Evolutionary conservation across 2,113 vertebrate species (phyloP), one percentile per base, ranked within the genome.

Genomic region (Notothenia rossii): DNA sequence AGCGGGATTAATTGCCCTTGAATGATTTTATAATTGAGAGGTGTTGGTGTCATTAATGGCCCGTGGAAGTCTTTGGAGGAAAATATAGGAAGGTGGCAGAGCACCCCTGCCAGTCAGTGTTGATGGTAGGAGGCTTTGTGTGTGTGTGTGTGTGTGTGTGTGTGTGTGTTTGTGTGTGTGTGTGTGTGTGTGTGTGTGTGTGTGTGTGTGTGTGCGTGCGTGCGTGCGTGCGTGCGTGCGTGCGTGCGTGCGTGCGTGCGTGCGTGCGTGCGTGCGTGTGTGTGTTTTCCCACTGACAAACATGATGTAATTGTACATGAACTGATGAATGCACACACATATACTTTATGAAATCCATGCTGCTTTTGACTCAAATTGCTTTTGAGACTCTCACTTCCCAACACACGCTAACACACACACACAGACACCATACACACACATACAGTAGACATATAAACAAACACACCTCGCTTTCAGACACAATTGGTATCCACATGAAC

Each of bases 1-100:
- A 78, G 58, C 33, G 0, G 72, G 63, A 87, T 89, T 87, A 89
- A 91, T 90, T 84, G 79, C 65, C 80, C 82, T 77, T 87, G 75
- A 88, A 89, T 84, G 20, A 85, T 83, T 87, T 88, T 69, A 77
- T 90, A 88, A 91, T 88, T 78, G 75, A 84, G 83, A 83, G 77
- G 82, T 65, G 63, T 77, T 70, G 77, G 50, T 70, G 70, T 84
- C 18, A 82, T 69, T 88, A 82, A 82, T 65, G 66, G 72, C 49
- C 68, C 63, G 71, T 58, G 59, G 43, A 86, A 71, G 73, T 73
- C 81, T 79, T 74, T 49, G 58, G 51, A 66, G 82, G 51, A 67
- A 87, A 84, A 82, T 81, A 78, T 71, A 82, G 73, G 48, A 61
- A 82, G 40, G 75, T 72, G 77, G 71, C 50, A 36, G 71, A 53